phyloP scores from a whole-genome alignment of 53 echinoderm and acorn worm species.

The Temnopleurus reevesii region DNA sequence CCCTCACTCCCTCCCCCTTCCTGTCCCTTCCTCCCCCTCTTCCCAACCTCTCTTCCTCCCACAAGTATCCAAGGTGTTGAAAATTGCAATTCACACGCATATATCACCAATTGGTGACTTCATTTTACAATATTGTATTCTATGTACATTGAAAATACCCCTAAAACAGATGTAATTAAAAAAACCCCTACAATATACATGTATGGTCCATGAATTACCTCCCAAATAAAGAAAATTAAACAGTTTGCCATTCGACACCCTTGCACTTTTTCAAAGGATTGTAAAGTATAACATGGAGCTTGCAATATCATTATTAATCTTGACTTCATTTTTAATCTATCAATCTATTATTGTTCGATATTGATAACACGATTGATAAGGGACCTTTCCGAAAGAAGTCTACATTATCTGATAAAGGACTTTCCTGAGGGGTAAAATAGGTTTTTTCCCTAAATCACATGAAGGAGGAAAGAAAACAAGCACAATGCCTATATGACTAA shows the following conservation, averaged over 20 bases:
- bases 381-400: neutral
- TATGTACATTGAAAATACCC: neutral
- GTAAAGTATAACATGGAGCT: neutral
- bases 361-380: neutral
- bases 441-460: too few species aligned
- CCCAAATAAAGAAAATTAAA: neutral
- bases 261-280: too few species aligned
- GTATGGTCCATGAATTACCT: neutral
- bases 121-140: too few species aligned
- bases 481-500: too few species aligned
- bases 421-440: neutral
- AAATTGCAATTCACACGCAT: too few species aligned
- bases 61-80: too few species aligned
- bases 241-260: too few species aligned
- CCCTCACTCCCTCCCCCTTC: neutral
- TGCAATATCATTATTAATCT: neutral
- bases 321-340: too few species aligned
- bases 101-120: too few species aligned
- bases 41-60: neutral
- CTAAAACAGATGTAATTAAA: neutral
- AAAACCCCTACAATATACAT: neutral
- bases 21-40: neutral
- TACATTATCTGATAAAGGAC: neutral
- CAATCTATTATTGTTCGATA: neutral
- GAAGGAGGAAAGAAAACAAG: too few species aligned